Evolutionary conservation across 2,113 vertebrate species (phyloP).

Genomic region (Solenodon paradoxus): DNA sequence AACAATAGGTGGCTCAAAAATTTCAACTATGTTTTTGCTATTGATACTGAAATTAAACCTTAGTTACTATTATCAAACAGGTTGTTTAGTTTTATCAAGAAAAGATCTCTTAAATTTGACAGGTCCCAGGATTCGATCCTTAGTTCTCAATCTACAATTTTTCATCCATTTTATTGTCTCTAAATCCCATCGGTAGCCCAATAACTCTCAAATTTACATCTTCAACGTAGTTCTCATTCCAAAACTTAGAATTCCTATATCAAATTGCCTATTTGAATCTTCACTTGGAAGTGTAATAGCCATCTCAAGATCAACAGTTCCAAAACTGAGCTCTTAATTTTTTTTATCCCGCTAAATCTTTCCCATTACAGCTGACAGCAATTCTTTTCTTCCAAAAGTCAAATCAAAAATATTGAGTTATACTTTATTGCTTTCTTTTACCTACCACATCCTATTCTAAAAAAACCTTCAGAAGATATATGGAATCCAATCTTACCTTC

Average conservation of each 20-base stretch:
- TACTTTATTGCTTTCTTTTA: neutral
- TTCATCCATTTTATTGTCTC: slow-evolving; percentile 1
- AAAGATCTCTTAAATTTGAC: too few species aligned
- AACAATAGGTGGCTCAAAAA: neutral
- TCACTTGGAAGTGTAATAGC: neutral
- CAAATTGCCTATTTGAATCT: neutral
- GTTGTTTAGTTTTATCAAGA: slow-evolving; percentile 12
- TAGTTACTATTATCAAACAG: neutral
- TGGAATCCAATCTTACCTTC: neutral
- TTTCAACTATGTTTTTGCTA: neutral
- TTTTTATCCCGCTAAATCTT: slow-evolving; percentile 14
- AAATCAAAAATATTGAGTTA: neutral
- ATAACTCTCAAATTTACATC: neutral
- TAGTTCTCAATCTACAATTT: neutral
- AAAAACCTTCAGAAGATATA: neutral
- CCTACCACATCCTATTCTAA: neutral
- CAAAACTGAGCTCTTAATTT: neutral
- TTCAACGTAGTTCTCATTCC: neutral
- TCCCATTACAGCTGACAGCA: neutral
- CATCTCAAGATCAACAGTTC: neutral
- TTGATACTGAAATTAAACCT: slow-evolving; percentile 24
- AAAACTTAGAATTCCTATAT: neutral
- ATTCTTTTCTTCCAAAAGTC: neutral
- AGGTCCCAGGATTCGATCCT: neutral
- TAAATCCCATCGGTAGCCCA: neutral